Percentiles rank a stretch among this genome's conserved stretches.
phyloP scores from a whole-genome alignment of 2,888 invertebrate species.

The Tetranychus piercei region DNA sequence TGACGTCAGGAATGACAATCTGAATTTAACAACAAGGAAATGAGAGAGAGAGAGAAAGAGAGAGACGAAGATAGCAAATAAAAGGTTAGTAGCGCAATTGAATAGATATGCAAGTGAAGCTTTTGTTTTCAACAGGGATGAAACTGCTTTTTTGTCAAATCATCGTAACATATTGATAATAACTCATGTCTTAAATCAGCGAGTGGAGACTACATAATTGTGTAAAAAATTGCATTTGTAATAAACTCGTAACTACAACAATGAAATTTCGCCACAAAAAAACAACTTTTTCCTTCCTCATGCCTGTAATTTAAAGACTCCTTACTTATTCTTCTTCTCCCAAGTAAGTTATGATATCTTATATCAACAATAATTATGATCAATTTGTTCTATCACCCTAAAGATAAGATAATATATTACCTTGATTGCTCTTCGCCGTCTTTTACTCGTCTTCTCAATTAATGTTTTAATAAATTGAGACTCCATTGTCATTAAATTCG shows the following conservation, averaged over 20 bases:
- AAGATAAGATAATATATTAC: slow-evolving; percentile 11
- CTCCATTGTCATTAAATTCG: slow-evolving; percentile 20
- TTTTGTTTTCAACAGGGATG: too few relatives aligned
- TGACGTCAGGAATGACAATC: slow-evolving; percentile 1
- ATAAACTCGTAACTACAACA: too few relatives aligned
- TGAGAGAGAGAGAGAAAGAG: not conserved
- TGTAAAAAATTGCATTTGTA: too few relatives aligned
- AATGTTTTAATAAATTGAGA: slow-evolving; percentile 19
- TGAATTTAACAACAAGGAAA: slow-evolving; percentile 1
- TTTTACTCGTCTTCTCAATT: slow-evolving; percentile 17
- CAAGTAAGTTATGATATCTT: not conserved
- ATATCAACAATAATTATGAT: not conserved
- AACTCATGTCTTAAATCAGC: too few relatives aligned
- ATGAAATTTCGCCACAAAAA: not conserved
- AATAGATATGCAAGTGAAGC: too few relatives aligned
- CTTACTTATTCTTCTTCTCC: not conserved
- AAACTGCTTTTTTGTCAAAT: too few relatives aligned
- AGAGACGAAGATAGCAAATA: not conserved
- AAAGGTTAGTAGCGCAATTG: not conserved
- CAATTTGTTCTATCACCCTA: not conserved
- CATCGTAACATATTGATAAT: too few relatives aligned
- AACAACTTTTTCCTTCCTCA: not conserved
- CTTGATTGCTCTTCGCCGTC: slow-evolving; percentile 18
- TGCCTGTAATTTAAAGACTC: not conserved
- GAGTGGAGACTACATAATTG: too few relatives aligned